phyloP scores from a whole-genome alignment of 2,888 invertebrate genomes.

The Trichopoda pennipes region DNA sequence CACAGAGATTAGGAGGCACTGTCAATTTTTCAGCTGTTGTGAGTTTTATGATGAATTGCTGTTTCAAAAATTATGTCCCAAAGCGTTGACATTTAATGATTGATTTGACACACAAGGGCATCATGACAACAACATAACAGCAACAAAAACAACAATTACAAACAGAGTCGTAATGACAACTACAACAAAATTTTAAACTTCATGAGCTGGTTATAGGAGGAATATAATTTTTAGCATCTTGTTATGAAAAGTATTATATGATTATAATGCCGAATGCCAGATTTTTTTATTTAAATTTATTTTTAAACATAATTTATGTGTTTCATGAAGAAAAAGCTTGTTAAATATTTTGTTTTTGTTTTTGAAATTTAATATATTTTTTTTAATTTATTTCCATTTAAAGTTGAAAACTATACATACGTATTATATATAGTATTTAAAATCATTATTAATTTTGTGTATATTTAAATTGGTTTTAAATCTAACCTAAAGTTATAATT shows the following conservation, averaged over 20 bases:
- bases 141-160: slow-evolving; percentile 22
- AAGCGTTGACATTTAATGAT: slow-evolving; percentile 80
- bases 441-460: slow-evolving; percentile 4
- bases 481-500: slow-evolving; percentile 43
- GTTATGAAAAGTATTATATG: slow-evolving; percentile 43
- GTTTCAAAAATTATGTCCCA: slow-evolving; percentile 72
- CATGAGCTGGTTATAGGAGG: slow-evolving; percentile 48
- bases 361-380: slow-evolving; percentile 38
- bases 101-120: slow-evolving; percentile 80
- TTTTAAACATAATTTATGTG: slow-evolving; percentile 42
- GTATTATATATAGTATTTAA: too few species aligned
- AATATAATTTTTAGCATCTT: slow-evolving; percentile 63
- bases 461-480: slow-evolving; percentile 20
- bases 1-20: slow-evolving; percentile 34
- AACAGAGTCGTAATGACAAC: slow-evolving; percentile 1
- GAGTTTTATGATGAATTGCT: slow-evolving; percentile 67
- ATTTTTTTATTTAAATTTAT: slow-evolving; percentile 21
- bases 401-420: background rate
- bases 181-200: slow-evolving; percentile 19
- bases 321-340: slow-evolving; percentile 53
- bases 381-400: slow-evolving; percentile 50
- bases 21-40: slow-evolving; percentile 28
- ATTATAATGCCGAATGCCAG: slow-evolving; percentile 48
- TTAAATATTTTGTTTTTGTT: slow-evolving; percentile 34
- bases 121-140: slow-evolving; percentile 60